Percentiles rank a stretch among this genome's conserved stretches.
Evolutionary conservation across 2,113 vertebrate species (phyloP).

Genomic region (Ifrita kowaldi): DNA sequence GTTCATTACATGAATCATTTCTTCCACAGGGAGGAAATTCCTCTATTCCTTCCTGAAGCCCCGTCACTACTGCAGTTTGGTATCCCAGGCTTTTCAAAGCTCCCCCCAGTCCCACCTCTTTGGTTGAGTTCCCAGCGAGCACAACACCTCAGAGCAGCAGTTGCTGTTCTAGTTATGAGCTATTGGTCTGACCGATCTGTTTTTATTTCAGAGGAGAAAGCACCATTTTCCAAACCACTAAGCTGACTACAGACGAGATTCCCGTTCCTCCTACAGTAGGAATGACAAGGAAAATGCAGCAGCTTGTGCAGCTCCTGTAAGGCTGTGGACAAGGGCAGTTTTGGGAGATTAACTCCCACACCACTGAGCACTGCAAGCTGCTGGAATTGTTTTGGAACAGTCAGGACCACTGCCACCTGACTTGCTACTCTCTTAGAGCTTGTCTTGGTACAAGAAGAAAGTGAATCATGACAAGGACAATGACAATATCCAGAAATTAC

Average conservation of each 20-base stretch:
- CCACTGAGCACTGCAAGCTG: neutral
- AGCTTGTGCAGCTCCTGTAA: neutral
- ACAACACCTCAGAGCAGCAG: neutral
- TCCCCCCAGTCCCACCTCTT: neutral
- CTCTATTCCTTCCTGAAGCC: neutral
- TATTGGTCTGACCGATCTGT: neutral
- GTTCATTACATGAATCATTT: neutral
- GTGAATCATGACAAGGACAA: neutral
- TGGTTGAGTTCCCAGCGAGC: accelerated
- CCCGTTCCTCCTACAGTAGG: neutral
- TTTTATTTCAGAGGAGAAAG: neutral
- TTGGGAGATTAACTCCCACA: neutral
- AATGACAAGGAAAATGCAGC: neutral
- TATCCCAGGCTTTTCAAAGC: neutral
- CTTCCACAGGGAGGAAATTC: neutral
- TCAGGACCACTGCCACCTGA: neutral
- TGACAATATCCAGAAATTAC: neutral
- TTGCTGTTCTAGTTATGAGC: neutral
- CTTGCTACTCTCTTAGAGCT: neutral
- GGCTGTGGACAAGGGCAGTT: neutral
- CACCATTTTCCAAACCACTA: neutral
- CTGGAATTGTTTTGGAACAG: neutral
- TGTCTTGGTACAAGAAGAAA: neutral
- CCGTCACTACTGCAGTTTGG: accelerated
- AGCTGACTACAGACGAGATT: neutral